These are phyloP conservation scores for Leucania comma DNA, from an alignment of 2,888 invertebrate species.

Conservation along the genomic window DNA sequence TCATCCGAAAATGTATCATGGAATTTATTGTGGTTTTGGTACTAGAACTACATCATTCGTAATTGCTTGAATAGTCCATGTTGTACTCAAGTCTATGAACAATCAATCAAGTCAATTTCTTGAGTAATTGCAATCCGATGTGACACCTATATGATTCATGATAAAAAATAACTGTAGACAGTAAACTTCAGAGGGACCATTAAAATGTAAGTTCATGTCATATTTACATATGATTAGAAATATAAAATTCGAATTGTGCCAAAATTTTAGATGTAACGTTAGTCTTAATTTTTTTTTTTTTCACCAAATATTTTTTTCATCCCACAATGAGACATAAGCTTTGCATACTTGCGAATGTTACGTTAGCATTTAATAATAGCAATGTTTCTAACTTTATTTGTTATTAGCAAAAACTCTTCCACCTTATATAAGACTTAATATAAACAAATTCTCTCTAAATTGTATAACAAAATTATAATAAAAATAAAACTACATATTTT, in stretches of 20 bases:
- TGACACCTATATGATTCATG: no score
- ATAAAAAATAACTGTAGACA: no score
- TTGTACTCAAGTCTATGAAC: no score
- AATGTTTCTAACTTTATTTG: background rate
- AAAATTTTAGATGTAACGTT: background rate
- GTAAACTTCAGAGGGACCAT: no score
- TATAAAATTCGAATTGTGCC: background rate
- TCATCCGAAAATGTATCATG: no score
- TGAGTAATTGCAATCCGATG: no score
- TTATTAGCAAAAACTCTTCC: background rate
- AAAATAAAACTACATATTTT: constrained; percentile 44
- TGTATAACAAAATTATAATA: constrained; percentile 39
- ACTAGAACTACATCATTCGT: no score
- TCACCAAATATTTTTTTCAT: background rate
- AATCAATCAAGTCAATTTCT: no score
- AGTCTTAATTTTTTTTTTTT: background rate
- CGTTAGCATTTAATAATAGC: background rate
- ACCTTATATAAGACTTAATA: constrained; percentile 41
- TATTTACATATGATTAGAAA: background rate
- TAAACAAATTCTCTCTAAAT: constrained; percentile 56
- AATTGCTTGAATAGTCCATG: no score
- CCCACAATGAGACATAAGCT: background rate
- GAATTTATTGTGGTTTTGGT: no score
- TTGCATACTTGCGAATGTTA: background rate
- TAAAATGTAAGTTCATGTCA: no score